A percentile compares a stretch with the other conserved stretches of the same genome.
Conservation (phyloP, 2,888 invertebrate genomes). For the Branchellion lobata region DNA sequence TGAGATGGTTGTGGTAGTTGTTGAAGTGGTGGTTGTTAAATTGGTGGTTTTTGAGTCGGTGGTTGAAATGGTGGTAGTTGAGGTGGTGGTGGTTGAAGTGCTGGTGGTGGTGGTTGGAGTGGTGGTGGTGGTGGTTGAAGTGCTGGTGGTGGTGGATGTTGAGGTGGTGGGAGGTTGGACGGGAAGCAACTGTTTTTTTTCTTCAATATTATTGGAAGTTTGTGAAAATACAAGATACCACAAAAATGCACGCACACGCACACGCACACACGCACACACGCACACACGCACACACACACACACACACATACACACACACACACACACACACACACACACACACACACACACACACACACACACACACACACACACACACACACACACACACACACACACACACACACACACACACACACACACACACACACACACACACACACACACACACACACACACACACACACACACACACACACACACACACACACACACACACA, state of each 20-base stretch:
- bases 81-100: no score
- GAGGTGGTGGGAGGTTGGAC: no score
- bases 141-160: no score
- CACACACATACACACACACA: conserved; percentile 20
- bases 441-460: conserved; percentile 23
- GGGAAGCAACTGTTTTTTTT: no score
- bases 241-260: not conserved
- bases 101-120: no score
- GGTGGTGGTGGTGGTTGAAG: no score
- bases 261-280: conserved; percentile 14
- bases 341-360: conserved; percentile 23
- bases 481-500: conserved; percentile 23
- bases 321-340: conserved; percentile 24
- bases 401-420: conserved; percentile 23
- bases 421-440: conserved; percentile 23
- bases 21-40: no score
- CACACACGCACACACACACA: conserved; percentile 20
- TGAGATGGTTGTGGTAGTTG: no score
- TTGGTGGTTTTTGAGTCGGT: no score
- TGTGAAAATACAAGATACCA: no score
- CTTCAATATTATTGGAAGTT: no score
- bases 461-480: conserved; percentile 23
- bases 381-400: conserved; percentile 23
- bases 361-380: conserved; percentile 23
- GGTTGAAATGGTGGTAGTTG: no score